Conservation (phyloP, 2,888 invertebrate genomes). For the Oligia latruncula region DNA sequence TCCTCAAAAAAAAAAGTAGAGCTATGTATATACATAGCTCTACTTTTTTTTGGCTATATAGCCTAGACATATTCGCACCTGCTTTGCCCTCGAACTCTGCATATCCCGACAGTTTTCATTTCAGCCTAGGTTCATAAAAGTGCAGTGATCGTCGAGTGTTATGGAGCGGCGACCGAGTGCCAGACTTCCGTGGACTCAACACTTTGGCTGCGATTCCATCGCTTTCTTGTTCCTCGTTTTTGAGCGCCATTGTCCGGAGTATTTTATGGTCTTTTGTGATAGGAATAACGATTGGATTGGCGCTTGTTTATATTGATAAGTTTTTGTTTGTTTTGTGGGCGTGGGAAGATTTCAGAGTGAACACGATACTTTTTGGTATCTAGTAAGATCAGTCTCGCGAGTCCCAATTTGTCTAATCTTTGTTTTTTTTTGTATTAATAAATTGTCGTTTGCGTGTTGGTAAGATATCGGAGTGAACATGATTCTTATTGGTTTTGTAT, state of each 20-base stretch:
- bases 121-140: slow-evolving; percentile 52
- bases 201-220: slow-evolving; percentile 65
- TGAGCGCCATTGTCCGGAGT: slow-evolving; percentile 40
- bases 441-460: background rate
- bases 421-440: background rate
- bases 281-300: slow-evolving; percentile 15
- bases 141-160: slow-evolving; percentile 67
- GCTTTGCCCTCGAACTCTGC: slow-evolving; percentile 1
- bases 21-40: too few species aligned
- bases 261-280: slow-evolving; percentile 53
- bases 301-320: slow-evolving; percentile 6
- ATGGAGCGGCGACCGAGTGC: slow-evolving; percentile 69
- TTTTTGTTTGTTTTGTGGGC: background rate
- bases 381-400: background rate
- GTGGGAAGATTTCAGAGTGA: background rate
- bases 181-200: slow-evolving; percentile 76
- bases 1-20: too few species aligned
- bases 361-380: too few species aligned
- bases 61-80: background rate
- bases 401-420: background rate
- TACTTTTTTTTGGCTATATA: too few species aligned
- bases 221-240: slow-evolving; percentile 65
- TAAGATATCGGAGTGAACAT: background rate
- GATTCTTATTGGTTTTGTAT: background rate
- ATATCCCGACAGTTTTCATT: slow-evolving; percentile 24